A percentile compares a stretch with the other conserved stretches of the same genome.
These are phyloP conservation scores for Mythimna loreyi DNA, from an alignment of 2,888 invertebrate genomes.

Conservation along the genomic window DNA sequence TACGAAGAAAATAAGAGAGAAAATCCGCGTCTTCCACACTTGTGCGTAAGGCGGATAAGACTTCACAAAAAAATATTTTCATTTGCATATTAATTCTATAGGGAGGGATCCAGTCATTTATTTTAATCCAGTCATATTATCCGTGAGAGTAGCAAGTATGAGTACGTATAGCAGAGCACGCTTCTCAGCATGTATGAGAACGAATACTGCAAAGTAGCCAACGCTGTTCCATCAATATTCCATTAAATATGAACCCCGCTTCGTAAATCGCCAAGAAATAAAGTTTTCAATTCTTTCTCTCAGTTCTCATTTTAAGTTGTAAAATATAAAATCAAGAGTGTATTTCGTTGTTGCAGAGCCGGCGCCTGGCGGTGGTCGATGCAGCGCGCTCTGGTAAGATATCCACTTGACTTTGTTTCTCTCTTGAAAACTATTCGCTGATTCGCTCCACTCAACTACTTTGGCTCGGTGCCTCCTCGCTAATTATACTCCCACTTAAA, in stretches of 20 bases:
- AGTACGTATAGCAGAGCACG: not conserved
- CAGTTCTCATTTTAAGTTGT: slow-evolving; percentile 13
- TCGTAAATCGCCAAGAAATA: slow-evolving; percentile 14
- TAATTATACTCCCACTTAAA: slow-evolving; percentile 71
- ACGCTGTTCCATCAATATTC: slow-evolving; percentile 7
- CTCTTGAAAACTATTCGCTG: slow-evolving; percentile 66
- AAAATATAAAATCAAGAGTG: slow-evolving; percentile 57
- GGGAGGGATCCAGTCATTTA: not conserved
- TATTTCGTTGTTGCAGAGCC: slow-evolving; percentile 71
- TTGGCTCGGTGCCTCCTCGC: slow-evolving; percentile 75
- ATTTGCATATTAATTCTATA: not conserved
- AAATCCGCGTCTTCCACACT: not conserved
- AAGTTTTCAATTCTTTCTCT: slow-evolving; percentile 23
- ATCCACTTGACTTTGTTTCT: slow-evolving; percentile 72
- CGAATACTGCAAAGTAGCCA: slow-evolving; percentile 3
- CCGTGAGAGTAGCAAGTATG: not conserved
- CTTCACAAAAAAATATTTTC: not conserved
- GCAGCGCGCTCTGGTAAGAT: slow-evolving; percentile 72
- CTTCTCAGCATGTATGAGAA: not conserved
- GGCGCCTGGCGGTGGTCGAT: slow-evolving; percentile 66
- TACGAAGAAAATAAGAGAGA: not conserved
- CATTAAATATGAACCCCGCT: slow-evolving; percentile 15
- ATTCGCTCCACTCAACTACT: slow-evolving; percentile 67
- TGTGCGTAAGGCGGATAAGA: not conserved
- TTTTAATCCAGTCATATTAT: too few species aligned